Evolutionary conservation across 1,140 invertebrate species (phyloP), one percentile per base, ranked within the genome.

Genomic region (Dinothrombium tinctorium): DNA sequence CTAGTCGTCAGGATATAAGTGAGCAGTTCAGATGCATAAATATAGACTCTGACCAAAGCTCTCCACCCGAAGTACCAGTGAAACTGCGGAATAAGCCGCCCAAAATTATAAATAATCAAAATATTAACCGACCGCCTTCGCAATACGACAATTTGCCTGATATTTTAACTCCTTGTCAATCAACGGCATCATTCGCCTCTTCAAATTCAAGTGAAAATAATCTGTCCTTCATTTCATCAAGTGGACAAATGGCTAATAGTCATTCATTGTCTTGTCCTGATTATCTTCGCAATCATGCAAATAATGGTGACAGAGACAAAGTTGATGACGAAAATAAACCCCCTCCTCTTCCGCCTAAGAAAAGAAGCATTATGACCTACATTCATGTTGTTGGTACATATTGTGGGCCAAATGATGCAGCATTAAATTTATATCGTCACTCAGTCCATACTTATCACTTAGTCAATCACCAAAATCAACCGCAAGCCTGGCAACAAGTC

Each of bases 351-450:
- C 83, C 83, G 19, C 69, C 76, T 1, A 89, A 89, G 60, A 84
- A 83, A 59, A 77, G 76, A 57, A 76, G 87, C 64, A 84, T 92
- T 50, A 81, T 84, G 72, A 80, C 79, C 33, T 92, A 90, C 61
- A 87, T 90, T 81, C 78, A 86, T 59, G 81, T 86, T 69, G 79
- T 86, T 55, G 76, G 79, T 55, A 19, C 8, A 19, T 84, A 79
- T 60, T 76, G 74, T 41, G 76, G 79, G 50, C 72, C 73, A 21
- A 63, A 59, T 44, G 66, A 66, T 40, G 67, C 66, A 46, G 74
- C 20, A 23, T 15, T 38, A 4, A 25, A 80, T 50, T 73, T 78
- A 57, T 71, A 78, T 51, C 65, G 78, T 22, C 77, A 82, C 54
- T 82, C 78, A 2, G 67, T 82, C 51, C 76, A 81, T 53, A 72